Conservation (phyloP, 1,140 invertebrate genomes). For the Trichomalopsis sarcophagae region DNA sequence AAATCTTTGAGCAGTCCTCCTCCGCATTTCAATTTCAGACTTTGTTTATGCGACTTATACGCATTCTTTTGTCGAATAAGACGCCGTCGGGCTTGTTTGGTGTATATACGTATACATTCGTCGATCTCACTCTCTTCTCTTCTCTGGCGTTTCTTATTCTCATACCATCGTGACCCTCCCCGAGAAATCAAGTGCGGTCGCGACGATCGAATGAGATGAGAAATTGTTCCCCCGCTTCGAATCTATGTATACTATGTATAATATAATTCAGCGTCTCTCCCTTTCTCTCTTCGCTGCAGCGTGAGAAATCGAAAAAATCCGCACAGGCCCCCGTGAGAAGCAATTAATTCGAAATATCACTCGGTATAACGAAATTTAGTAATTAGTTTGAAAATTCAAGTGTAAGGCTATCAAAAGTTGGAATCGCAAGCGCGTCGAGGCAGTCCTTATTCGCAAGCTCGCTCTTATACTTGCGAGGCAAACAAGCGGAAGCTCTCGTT, state of each 20-base stretch:
- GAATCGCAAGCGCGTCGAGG: too few relatives aligned
- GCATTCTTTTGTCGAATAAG: background rate
- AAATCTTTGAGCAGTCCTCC: background rate
- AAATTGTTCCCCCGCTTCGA: background rate
- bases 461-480: background rate
- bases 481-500: background rate
- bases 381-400: too few relatives aligned
- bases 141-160: background rate
- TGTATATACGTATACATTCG: background rate
- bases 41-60: background rate
- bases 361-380: too few relatives aligned
- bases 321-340: too few relatives aligned
- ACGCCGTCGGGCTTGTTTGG: background rate
- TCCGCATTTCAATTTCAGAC: slow-evolving; percentile 3
- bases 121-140: background rate
- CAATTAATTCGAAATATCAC: too few relatives aligned
- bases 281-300: too few relatives aligned
- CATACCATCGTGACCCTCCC: background rate
- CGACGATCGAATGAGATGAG: background rate
- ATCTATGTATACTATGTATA: too few relatives aligned
- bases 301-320: too few relatives aligned
- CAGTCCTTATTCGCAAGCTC: background rate
- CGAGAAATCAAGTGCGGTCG: background rate
- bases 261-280: too few relatives aligned
- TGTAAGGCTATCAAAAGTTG: too few relatives aligned